phyloP scores from a whole-genome alignment of 2,888 invertebrate genomes.

The Auanema freiburgensis region DNA sequence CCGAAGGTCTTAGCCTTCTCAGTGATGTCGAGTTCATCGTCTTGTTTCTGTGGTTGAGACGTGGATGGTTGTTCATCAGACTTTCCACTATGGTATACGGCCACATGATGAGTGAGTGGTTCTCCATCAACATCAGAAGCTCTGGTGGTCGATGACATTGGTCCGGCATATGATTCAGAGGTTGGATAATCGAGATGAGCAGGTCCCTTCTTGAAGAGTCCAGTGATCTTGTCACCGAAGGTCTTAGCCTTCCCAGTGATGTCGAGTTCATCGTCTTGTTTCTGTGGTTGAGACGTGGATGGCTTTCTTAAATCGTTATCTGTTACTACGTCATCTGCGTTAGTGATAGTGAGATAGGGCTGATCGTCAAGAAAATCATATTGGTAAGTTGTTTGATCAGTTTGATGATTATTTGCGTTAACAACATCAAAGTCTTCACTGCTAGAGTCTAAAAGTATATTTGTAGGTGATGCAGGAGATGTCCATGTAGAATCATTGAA shows the following conservation, averaged over 20 bases:
- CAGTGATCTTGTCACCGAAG: too few relatives aligned
- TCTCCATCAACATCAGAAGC: conserved; percentile 24
- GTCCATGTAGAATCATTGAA: conserved; percentile 2
- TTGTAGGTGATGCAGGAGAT: too few relatives aligned
- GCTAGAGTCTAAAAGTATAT: too few relatives aligned
- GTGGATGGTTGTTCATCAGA: conserved; percentile 17
- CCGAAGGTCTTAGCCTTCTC: conserved; percentile 16
- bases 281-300: too few relatives aligned
- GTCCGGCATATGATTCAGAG: conserved; percentile 25
- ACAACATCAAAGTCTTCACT: too few relatives aligned
- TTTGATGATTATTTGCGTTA: too few relatives aligned
- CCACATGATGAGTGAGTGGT: conserved; percentile 31
- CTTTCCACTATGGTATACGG: conserved; percentile 30
- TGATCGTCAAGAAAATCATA: conserved; percentile 29
- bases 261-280: too few relatives aligned
- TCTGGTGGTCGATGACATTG: conserved; percentile 23
- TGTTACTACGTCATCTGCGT: conserved; percentile 18
- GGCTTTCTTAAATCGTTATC: conserved; percentile 27
- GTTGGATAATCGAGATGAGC: too few relatives aligned
- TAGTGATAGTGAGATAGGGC: conserved; percentile 26
- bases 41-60: conserved; percentile 4
- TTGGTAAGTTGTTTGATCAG: conserved; percentile 1
- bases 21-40: conserved; percentile 11
- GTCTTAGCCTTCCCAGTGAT: too few relatives aligned
- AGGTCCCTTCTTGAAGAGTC: too few relatives aligned